These are phyloP conservation scores for Scaptomyza caliginosa DNA, from an alignment of 2,888 invertebrate genomes.

Conservation along the genomic window DNA sequence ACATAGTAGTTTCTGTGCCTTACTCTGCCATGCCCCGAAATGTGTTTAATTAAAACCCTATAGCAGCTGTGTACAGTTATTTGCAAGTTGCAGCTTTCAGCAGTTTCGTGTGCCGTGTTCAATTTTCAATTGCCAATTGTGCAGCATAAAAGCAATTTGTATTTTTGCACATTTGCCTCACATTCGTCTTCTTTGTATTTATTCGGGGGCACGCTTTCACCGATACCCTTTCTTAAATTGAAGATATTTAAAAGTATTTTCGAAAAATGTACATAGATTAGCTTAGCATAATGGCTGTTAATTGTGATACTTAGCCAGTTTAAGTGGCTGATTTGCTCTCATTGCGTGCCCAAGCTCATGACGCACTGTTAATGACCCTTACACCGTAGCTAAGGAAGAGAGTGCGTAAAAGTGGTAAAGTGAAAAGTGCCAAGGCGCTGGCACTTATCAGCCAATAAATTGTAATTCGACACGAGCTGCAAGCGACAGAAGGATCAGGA, in stretches of 20 bases:
- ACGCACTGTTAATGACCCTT: constrained; percentile 40
- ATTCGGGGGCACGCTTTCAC: constrained; percentile 27
- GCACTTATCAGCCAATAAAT: constrained; percentile 79
- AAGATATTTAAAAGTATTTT: too few relatives aligned
- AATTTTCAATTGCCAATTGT: constrained; percentile 43
- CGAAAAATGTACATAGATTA: background rate
- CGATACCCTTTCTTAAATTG: too few relatives aligned
- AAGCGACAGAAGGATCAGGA: constrained; percentile 27
- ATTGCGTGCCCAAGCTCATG: constrained; percentile 20
- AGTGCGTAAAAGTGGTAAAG: background rate
- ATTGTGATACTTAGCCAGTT: background rate
- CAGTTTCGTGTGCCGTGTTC: constrained; percentile 29
- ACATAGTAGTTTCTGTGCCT: background rate
- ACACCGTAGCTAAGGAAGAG: background rate
- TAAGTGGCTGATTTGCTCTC: constrained; percentile 2
- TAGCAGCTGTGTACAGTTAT: constrained; percentile 50
- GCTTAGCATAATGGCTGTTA: background rate
- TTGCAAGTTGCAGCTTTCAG: constrained; percentile 57
- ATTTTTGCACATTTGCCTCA: constrained; percentile 43
- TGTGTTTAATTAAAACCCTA: constrained; percentile 71
- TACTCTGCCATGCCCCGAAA: constrained; percentile 3
- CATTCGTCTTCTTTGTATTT: constrained; percentile 26
- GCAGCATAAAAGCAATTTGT: constrained; percentile 60
- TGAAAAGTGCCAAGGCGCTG: constrained; percentile 54
- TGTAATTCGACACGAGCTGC: constrained; percentile 74